Evolutionary conservation across 2,888 invertebrate genomes (phyloP).

Genomic region (Amiota mariae): DNA sequence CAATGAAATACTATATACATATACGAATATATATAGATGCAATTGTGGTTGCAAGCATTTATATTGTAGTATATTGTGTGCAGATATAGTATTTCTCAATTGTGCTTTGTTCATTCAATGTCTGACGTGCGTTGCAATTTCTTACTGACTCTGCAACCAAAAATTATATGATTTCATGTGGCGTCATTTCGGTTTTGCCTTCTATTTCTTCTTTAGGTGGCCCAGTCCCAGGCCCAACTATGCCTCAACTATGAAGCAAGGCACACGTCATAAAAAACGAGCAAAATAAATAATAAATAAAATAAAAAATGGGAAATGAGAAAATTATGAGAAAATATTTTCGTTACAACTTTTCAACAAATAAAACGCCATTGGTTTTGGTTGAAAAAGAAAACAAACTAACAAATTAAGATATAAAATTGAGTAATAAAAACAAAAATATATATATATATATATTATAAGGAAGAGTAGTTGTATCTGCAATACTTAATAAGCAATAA

Average conservation of each 20-base stretch:
- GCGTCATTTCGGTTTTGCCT: neutral
- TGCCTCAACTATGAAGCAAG: neutral
- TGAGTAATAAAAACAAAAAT: too few relatives aligned
- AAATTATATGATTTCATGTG: slow-evolving; percentile 20
- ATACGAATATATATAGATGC: neutral
- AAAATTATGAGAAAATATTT: neutral
- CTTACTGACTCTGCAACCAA: neutral
- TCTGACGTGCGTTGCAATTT: neutral
- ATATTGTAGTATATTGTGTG: too few relatives aligned
- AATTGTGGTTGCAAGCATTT: neutral
- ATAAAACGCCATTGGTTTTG: too few relatives aligned
- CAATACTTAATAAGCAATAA: too few relatives aligned
- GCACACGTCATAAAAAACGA: slow-evolving; percentile 4
- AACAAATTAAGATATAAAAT: too few relatives aligned
- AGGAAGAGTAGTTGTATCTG: too few relatives aligned
- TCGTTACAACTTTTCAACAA: too few relatives aligned
- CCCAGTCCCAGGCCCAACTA: neutral
- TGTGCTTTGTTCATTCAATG: neutral
- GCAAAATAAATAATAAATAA: neutral
- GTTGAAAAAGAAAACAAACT: too few relatives aligned
- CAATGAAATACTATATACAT: neutral
- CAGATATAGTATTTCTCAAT: too few relatives aligned
- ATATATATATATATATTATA: too few relatives aligned
- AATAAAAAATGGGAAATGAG: neutral
- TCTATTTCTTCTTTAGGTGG: neutral